Conservation (phyloP, 2,888 invertebrate genomes). For the Sarcophaga rosellei region DNA sequence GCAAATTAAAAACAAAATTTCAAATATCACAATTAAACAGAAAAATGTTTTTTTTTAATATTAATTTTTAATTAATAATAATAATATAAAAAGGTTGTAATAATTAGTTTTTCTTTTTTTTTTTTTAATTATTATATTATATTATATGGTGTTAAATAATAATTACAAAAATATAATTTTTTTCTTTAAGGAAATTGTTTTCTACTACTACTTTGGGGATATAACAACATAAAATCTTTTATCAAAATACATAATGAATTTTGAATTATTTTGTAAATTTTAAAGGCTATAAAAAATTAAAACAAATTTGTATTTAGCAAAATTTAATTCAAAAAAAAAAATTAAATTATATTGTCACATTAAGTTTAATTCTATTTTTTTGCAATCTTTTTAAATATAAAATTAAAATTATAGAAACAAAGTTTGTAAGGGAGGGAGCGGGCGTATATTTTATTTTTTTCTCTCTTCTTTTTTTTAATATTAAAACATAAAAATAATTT, state of each 20-base stretch:
- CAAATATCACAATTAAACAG: constrained; percentile 62
- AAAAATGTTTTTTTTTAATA: constrained; percentile 21
- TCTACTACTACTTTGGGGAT: neutral
- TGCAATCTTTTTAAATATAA: neutral
- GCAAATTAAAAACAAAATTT: constrained; percentile 47
- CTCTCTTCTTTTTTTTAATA: constrained; percentile 29
- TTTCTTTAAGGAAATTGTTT: constrained; percentile 9
- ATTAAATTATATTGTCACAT: too few relatives aligned
- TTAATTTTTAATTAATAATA: constrained; percentile 21
- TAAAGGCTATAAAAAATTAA: neutral
- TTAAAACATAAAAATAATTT: constrained; percentile 7
- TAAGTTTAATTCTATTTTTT: too few relatives aligned
- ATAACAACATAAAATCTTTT: constrained; percentile 23
- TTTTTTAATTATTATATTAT: neutral
- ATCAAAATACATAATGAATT: constrained; percentile 26
- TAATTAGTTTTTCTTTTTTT: neutral
- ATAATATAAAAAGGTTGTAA: constrained; percentile 20
- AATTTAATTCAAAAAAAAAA: neutral
- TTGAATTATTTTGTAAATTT: neutral
- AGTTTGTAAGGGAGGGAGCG: neutral
- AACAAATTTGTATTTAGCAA: neutral
- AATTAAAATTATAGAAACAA: neutral
- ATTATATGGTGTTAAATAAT: neutral
- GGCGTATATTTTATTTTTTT: neutral
- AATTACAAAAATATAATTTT: constrained; percentile 10